Evolutionary conservation across 2,888 invertebrate species (phyloP).

Genomic region (Drosophila cracens): DNA sequence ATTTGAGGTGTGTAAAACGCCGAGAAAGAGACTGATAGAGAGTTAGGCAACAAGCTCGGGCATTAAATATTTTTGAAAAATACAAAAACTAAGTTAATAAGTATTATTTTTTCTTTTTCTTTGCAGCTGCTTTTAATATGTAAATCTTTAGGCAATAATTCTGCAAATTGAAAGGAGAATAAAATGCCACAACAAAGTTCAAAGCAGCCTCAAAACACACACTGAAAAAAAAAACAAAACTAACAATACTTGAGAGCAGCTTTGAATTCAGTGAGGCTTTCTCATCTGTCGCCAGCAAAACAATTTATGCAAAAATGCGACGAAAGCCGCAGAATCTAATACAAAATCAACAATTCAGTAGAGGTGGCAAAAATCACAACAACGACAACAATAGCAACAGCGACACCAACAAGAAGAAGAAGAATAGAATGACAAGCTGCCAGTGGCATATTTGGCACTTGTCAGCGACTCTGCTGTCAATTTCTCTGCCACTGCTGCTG

Average conservation of each 20-base stretch:
- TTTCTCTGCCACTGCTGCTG: constrained; percentile 50
- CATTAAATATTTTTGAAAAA: constrained; percentile 16
- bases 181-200: constrained; percentile 58
- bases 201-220: constrained; percentile 26
- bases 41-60: constrained; percentile 68
- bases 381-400: constrained; percentile 11
- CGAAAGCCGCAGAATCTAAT: constrained; percentile 69
- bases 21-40: constrained; percentile 18
- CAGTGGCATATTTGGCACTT: constrained; percentile 60
- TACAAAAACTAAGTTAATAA: constrained; percentile 14
- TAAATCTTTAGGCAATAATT: constrained; percentile 29
- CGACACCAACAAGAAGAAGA: constrained; percentile 19
- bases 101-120: constrained; percentile 32
- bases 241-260: constrained; percentile 23
- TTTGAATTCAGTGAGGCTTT: constrained; percentile 37
- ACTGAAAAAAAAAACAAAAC: constrained; percentile 30
- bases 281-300: constrained; percentile 25
- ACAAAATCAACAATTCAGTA: constrained; percentile 46
- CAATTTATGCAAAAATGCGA: constrained; percentile 73
- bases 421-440: constrained; percentile 59
- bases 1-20: constrained; percentile 5
- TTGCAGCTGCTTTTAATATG: constrained; percentile 53
- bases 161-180: constrained; percentile 27
- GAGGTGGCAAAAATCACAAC: constrained; percentile 31
- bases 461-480: constrained; percentile 50